Percentiles rank a stretch among this genome's conserved stretches.
These are phyloP conservation scores for Stenoptilia bipunctidactyla DNA, from an alignment of 2,888 invertebrate genomes.

Conservation along the genomic window DNA sequence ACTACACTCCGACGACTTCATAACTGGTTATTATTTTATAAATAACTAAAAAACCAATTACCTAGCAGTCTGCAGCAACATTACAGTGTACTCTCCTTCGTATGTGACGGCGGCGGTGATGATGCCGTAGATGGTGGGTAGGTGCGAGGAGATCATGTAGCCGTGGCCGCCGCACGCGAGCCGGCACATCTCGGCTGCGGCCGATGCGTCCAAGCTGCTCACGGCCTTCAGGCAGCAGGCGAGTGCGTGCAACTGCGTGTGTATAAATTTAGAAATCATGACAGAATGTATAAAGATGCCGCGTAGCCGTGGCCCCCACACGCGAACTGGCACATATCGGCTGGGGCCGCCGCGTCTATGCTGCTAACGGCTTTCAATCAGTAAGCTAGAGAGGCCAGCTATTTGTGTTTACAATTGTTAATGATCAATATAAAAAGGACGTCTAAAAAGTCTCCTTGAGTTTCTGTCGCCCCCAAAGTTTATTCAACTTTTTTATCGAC, in stretches of 20 bases:
- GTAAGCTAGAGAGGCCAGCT: constrained; percentile 91
- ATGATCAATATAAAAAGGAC: too few species aligned
- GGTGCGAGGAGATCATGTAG: constrained; percentile 86
- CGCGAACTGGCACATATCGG: constrained; percentile 85
- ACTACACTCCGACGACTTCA: too few species aligned
- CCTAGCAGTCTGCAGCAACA: constrained; percentile 89
- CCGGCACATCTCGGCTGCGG: constrained; percentile 83
- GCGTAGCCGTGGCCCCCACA: constrained; percentile 97
- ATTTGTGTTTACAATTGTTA: too few species aligned
- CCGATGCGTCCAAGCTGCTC: constrained; percentile 78
- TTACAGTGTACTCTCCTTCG: constrained; percentile 95
- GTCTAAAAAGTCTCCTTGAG: too few species aligned
- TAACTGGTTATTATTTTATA: too few species aligned
- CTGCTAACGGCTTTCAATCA: constrained; percentile 91
- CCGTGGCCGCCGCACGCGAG: constrained; percentile 95
- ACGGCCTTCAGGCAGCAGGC: constrained; percentile 93
- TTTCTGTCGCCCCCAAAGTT: too few species aligned
- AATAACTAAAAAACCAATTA: too few species aligned
- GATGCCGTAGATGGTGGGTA: constrained; percentile 85
- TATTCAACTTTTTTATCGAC: too few species aligned
- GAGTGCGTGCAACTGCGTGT: constrained; percentile 90
- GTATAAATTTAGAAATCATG: too few species aligned
- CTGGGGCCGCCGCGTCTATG: constrained; percentile 76
- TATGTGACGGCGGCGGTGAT: constrained; percentile 90
- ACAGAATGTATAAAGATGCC: constrained; percentile 85